Conservation (phyloP, 2,888 invertebrate genomes). For the Plagiodera versicolora region DNA sequence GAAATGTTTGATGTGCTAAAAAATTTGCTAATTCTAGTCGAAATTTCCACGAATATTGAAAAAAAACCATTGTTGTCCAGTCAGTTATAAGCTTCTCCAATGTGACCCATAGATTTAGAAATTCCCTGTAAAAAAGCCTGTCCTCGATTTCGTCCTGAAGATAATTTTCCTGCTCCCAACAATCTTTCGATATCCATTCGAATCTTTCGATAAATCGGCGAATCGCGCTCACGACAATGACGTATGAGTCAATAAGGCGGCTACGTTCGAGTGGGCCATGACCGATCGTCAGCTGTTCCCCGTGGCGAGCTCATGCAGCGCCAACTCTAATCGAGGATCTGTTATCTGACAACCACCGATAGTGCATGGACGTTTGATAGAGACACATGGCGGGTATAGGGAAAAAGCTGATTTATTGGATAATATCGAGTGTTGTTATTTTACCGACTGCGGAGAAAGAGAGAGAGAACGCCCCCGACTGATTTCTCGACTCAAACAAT, state of each 20-base stretch:
- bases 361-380: conserved; percentile 40
- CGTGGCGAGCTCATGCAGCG: conserved; percentile 50
- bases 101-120: too few species aligned
- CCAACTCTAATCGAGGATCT: conserved; percentile 53
- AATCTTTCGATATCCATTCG: neutral
- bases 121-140: too few species aligned
- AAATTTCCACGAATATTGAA: too few species aligned
- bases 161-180: neutral
- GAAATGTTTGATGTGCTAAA: too few species aligned
- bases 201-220: conserved; percentile 8
- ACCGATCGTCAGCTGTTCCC: conserved; percentile 54
- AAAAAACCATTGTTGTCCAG: too few species aligned
- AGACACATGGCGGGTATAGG: conserved; percentile 36
- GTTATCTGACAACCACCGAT: conserved; percentile 50
- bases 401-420: conserved; percentile 19
- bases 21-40: too few species aligned
- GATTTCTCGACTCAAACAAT: conserved; percentile 9
- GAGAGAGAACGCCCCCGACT: conserved; percentile 13
- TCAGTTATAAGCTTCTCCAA: too few species aligned
- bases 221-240: conserved; percentile 44
- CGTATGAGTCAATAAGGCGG: conserved; percentile 53
- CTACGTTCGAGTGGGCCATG: conserved; percentile 53
- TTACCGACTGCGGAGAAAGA: conserved; percentile 6
- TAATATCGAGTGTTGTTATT: conserved; percentile 14
- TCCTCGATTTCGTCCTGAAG: too few species aligned